A percentile compares a stretch with the other conserved stretches of the same genome.
These are phyloP conservation scores for Ageneiosus marmoratus DNA, from an alignment of 2,113 vertebrate species.

Conservation along the genomic window DNA sequence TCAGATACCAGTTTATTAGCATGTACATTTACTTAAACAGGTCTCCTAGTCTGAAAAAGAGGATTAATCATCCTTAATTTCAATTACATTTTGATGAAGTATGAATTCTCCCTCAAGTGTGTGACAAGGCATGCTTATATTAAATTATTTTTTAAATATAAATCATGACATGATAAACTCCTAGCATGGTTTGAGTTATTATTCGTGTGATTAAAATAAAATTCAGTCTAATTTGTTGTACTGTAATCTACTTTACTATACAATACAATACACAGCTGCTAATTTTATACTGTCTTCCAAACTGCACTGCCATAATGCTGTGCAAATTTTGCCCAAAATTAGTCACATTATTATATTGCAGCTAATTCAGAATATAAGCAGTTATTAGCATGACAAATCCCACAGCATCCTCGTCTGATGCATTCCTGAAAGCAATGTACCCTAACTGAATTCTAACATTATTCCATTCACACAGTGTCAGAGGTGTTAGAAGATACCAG, in stretches of 20 bases:
- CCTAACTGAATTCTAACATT: not conserved
- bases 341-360: not conserved
- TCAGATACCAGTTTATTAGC: not conserved
- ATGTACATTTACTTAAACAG: not conserved
- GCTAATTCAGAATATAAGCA: not conserved
- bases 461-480: not conserved
- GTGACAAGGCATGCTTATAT: not conserved
- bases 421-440: not conserved
- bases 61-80: not conserved
- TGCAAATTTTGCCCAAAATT: not conserved
- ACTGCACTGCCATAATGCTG: not conserved
- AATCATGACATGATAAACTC: not conserved
- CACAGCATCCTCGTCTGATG: not conserved
- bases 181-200: not conserved
- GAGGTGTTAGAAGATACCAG: conserved; percentile 9
- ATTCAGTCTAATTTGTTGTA: not conserved
- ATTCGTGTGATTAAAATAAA: too few relatives aligned
- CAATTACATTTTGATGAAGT: not conserved
- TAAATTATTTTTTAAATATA: not conserved
- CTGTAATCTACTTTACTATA: not conserved
- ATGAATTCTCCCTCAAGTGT: not conserved
- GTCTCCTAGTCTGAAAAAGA: not conserved
- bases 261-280: not conserved
- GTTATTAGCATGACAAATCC: not conserved
- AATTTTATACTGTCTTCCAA: not conserved